Evolutionary conservation across 2,797 vertebrate genomes (phyloP), one percentile per base, ranked within the genome.

Genomic region (Saxicola maurus): DNA sequence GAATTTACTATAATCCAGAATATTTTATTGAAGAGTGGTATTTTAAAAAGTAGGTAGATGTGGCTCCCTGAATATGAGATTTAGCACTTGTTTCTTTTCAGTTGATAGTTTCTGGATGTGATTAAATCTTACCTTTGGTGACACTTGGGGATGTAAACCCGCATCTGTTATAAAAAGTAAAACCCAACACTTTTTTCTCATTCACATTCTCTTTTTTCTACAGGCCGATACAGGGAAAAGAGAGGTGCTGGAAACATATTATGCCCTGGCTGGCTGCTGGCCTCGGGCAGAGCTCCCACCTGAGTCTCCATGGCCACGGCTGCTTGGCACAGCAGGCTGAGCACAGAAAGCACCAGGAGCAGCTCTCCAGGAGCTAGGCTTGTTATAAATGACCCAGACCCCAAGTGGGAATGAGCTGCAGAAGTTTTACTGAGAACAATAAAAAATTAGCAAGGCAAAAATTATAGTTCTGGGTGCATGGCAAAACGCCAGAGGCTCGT

Each of bases 281-380:
- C 51, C 24, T 33, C 4, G 3, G 38, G 30, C 35, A 25, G 11
- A 31, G 16, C 21, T 52, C 23, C 17, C 1, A 0, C 14, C 3
- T 4, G 25, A 13, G 19, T 45, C 14, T 28, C 38, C 24, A 28
- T 10, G 38, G 51, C 11, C 5, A 1, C 1, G 4, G 24, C 18
- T 69, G 24, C 51, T 55, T 13, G 24, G 18, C 1, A 1, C 40
- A 28, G n/a, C 0, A 1, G 8, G 25, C 18, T 55, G 51, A 43
- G n/a, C 38, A 21, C 38, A 21, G 23, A 1, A 2, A 28, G 6
- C 18, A 55, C 18, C 24, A 43, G 8, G n/a, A 71, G 25, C n/a
- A 43, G 15, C n/a, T 43, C n/a, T 21, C 24, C 38, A 28, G 0
- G 2, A 69, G n/a, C 18, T 24, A 33, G 8, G 38, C 8, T 4